These are phyloP conservation scores for Sylvilagus floridanus DNA, from an alignment of 2,797 vertebrate species.

Conservation along the genomic window DNA sequence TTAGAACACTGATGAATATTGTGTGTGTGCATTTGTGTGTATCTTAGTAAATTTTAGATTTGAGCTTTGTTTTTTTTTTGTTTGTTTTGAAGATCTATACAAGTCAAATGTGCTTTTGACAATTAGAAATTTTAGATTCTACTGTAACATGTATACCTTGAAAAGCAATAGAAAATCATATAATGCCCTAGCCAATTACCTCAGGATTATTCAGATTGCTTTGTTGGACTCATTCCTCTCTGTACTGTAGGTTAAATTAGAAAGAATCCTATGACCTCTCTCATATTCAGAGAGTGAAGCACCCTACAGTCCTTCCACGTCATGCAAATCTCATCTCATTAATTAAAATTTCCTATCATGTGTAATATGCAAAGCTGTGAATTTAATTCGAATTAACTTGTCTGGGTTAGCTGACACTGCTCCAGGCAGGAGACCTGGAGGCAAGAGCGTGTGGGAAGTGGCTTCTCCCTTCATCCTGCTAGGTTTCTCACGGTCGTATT, in stretches of 20 bases:
- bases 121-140: not conserved
- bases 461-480: not conserved
- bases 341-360: not conserved
- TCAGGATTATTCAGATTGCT: not conserved
- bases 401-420: not conserved
- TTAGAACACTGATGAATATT: not conserved
- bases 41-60: not conserved
- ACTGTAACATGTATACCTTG: not conserved
- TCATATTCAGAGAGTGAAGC: not conserved
- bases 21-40: not conserved
- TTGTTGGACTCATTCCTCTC: not conserved
- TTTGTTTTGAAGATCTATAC: not conserved
- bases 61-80: not conserved
- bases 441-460: not conserved
- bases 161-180: not conserved
- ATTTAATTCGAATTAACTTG: not conserved
- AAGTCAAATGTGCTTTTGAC: not conserved
- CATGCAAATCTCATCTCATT: not conserved
- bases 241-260: not conserved
- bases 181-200: not conserved
- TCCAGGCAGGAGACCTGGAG: not conserved
- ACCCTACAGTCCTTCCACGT: not conserved
- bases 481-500: not conserved
- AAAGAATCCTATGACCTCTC: not conserved
- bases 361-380: not conserved